phyloP scores from a whole-genome alignment of 1,140 invertebrate species.

The Trichomalopsis sarcophagae region DNA sequence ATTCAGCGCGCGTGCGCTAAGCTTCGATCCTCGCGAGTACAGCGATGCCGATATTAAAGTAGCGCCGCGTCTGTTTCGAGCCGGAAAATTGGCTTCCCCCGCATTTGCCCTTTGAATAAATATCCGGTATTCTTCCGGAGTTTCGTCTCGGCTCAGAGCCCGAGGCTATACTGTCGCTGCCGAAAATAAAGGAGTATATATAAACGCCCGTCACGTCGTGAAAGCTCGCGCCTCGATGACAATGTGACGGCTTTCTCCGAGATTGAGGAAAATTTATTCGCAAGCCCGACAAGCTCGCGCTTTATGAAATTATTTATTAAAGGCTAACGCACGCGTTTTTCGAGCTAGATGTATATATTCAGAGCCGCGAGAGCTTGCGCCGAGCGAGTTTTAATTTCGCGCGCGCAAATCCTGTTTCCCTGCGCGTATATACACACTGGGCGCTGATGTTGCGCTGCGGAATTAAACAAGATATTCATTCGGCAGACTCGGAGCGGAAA shows the following conservation, averaged over 20 bases:
- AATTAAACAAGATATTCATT: conserved; percentile 31
- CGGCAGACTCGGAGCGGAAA: not conserved
- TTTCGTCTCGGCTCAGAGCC: not conserved
- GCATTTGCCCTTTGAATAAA: not conserved
- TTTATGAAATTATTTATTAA: conserved; percentile 6
- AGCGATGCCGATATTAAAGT: not conserved
- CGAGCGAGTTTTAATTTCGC: not conserved
- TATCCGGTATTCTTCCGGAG: not conserved
- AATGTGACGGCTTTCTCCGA: not conserved
- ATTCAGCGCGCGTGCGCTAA: not conserved
- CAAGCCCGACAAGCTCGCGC: not conserved
- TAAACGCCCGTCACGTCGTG: too few relatives aligned
- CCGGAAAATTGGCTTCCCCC: not conserved
- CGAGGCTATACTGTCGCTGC: not conserved
- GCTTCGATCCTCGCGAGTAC: not conserved
- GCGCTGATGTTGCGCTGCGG: too few relatives aligned
- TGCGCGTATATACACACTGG: too few relatives aligned
- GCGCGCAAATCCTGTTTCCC: too few relatives aligned
- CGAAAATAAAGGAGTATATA: too few relatives aligned
- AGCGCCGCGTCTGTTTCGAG: not conserved
- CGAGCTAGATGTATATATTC: too few relatives aligned
- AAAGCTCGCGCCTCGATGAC: not conserved
- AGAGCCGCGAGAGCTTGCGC: too few relatives aligned
- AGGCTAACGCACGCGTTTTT: too few relatives aligned
- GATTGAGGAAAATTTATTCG: not conserved